Base-by-base conservation (phyloP, 2,888 invertebrate species). In the Norana najaformis region DNA sequence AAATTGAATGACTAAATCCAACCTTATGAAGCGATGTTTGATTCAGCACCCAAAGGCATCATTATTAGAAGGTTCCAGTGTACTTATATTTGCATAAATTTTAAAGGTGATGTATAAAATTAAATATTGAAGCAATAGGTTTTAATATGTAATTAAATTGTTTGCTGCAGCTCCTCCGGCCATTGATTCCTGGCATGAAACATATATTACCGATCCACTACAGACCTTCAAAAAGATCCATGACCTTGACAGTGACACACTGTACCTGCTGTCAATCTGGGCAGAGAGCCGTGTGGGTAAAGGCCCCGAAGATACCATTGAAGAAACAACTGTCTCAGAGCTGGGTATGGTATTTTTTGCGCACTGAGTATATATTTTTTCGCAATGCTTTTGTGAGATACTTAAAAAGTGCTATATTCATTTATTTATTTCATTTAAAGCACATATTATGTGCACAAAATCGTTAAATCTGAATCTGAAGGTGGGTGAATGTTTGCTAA, bases 241-340 rank as follows among this genome's bases (percentile, higher is more conserved):
- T 35, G 88, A 34, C 35, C 90, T 88, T 34, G 35, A 82, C 35
- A 38, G 88, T 14, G 35, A 88, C 47, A 88, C 90, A 36, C 23
- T 35, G 53, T 90, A 90, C 37, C 23, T 83, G 37, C 30, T 90
- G 23, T 90, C 34, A 83, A 89, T 89, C 89, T 35, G 47, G 47
- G 90, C 85, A 18, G 38, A 47, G 11, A 90, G 89, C 20, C 13
- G 11, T 89, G 53, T 16, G 37, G 90, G 90, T 35, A 34, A 16
- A 2, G 90, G 90, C 0, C 82, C 1, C 14, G 88, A 47, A 13
- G 23, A 18, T 34, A 23, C 11, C n/a, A 41, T 47, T 14, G 83
- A 83, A 36, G 89, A 23, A 34, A 41, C 35, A 35, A 90, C 90
- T 0, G 82, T 41, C 35, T 41, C 41, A 20, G 47, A 53, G 53